A percentile compares a stretch with the other conserved stretches of the same genome.
These are phyloP conservation scores for Anas bernieri DNA, from an alignment of 2,797 vertebrate genomes.

Conservation along the genomic window DNA sequence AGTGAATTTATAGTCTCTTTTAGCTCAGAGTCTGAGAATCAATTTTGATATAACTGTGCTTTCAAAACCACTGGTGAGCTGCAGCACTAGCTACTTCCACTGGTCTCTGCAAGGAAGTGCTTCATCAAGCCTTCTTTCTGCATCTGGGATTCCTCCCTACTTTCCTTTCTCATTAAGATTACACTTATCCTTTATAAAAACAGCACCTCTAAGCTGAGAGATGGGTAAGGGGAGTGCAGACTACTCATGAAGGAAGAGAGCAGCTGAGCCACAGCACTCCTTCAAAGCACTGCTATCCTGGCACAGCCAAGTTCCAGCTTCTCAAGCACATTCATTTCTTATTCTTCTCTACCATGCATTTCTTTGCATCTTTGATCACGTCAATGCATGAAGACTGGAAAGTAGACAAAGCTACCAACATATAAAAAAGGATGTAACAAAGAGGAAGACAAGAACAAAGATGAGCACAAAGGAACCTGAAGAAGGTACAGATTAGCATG, in stretches of 20 bases:
- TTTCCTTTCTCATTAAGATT: neutral
- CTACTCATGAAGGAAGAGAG: neutral
- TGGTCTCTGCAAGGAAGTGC: neutral
- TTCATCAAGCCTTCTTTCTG: neutral
- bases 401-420: neutral
- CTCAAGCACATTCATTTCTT: neutral
- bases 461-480: neutral
- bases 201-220: neutral
- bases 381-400: neutral
- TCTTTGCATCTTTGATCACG: neutral
- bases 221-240: neutral
- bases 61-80: neutral
- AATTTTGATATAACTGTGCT: neutral
- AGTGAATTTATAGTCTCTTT: neutral
- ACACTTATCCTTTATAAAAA: neutral
- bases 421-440: neutral
- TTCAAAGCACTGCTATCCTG: neutral
- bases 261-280: neutral
- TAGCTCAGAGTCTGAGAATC: slow-evolving; percentile 24
- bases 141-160: neutral
- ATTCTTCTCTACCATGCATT: neutral
- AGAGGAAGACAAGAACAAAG: neutral
- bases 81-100: neutral
- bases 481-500: neutral
- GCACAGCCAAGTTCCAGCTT: neutral